Conservation (phyloP, 2,113 vertebrate genomes). For the Paracanthobrama guichenoti region DNA sequence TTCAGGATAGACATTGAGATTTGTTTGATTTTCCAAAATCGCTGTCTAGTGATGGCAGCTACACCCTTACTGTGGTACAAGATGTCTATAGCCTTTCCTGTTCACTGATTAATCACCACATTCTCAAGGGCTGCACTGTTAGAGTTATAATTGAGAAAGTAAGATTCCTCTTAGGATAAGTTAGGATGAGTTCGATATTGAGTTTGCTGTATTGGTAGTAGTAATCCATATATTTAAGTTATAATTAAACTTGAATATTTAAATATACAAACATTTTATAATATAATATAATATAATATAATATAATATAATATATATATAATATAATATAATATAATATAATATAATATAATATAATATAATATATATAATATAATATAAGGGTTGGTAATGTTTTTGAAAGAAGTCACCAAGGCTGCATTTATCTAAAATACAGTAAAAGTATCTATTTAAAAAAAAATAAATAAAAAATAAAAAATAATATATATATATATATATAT, state of each 20-base stretch:
- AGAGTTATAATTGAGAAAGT: background rate
- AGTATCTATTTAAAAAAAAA: too few relatives aligned
- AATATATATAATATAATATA: background rate
- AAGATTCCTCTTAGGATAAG: background rate
- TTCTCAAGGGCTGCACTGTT: slow-evolving; percentile 11
- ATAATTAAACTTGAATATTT: background rate
- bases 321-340: too few relatives aligned
- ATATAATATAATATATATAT: background rate
- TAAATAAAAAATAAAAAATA: too few relatives aligned
- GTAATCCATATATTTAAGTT: background rate
- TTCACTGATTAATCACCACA: slow-evolving; percentile 16
- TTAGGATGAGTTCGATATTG: background rate
- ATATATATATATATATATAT: too few relatives aligned
- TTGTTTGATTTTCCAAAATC: slow-evolving; percentile 45
- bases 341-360: too few relatives aligned
- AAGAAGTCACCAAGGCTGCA: background rate
- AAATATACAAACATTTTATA: background rate
- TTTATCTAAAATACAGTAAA: background rate
- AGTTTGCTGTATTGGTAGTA: background rate
- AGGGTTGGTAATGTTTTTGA: background rate
- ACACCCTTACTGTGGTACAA: background rate
- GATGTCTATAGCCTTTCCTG: slow-evolving; percentile 10
- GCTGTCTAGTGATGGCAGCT: slow-evolving; percentile 22
- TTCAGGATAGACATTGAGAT: slow-evolving; percentile 23
- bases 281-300: background rate